Percentiles rank a stretch among this genome's conserved stretches.
These are phyloP conservation scores for Metalampra italica DNA, from an alignment of 2,888 invertebrate genomes.

Conservation along the genomic window DNA sequence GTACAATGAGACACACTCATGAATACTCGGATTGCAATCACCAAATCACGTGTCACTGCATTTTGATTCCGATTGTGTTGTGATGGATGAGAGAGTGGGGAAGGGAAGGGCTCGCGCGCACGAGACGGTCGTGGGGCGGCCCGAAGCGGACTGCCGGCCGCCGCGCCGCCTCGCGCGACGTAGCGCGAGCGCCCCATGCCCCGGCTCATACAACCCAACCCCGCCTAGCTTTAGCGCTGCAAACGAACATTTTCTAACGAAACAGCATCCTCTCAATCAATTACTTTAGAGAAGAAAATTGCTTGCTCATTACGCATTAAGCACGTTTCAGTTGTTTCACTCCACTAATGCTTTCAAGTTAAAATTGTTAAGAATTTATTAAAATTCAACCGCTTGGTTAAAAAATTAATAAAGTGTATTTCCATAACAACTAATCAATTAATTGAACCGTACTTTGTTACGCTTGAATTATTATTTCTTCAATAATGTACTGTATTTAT, in stretches of 20 bases:
- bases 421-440: not conserved
- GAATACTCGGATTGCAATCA: conserved; percentile 38
- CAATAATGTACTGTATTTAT: conserved; percentile 20
- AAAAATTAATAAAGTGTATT: no score
- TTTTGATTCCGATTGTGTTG: conserved; percentile 26
- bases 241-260: conserved; percentile 47
- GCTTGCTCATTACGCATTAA: not conserved
- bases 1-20: conserved; percentile 21
- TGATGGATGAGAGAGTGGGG: not conserved
- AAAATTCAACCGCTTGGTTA: no score
- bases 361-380: no score
- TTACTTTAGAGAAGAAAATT: not conserved
- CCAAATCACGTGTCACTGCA: conserved; percentile 36
- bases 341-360: no score
- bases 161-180: conserved; percentile 46
- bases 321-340: no score
- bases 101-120: conserved; percentile 21
- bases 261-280: conserved; percentile 34
- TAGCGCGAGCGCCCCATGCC: conserved; percentile 23
- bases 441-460: not conserved
- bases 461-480: not conserved
- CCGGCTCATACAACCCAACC: conserved; percentile 35
- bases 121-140: conserved; percentile 51
- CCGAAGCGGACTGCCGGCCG: conserved; percentile 75
- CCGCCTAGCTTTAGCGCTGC: conserved; percentile 60